Base-by-base conservation (phyloP, 1,140 invertebrate genomes). In the Chironomus tepperi region DNA sequence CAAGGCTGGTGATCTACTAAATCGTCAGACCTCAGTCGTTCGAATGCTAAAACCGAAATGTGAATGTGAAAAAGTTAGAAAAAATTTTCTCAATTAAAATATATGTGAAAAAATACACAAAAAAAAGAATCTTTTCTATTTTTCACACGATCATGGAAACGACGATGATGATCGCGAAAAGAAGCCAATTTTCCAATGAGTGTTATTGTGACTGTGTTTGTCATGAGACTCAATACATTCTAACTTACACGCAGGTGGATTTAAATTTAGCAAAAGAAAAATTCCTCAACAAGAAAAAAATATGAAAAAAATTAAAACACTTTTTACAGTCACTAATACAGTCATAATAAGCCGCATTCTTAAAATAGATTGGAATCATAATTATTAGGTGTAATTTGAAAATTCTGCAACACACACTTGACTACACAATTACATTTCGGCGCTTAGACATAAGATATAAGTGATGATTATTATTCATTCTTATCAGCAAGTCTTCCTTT, bases 21-120 rank as follows among this genome's bases (percentile, higher is more conserved):
- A 82, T 82, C 81, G 81, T 80, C 80, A 82, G 81, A 82, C 81
- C 80, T 79, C 81, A 79, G 80, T 82, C 81, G 81, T 82, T 82
- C 81, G 81, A 82, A 82, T 73, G 65, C 65, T 70, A 19, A 70
- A 70, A 70, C 65, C 65, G 65, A 70, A 70, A 70, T 70, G 65
- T 70, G 65, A 70, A 70, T 70, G 65, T 70, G 65, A 70, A 70
- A n/a, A 57, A 57, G 12, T 12, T n/a, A 57, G 12, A 57, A 57
- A 34, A 57, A 57, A 57, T 57, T 70, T 70, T 19, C 65, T 21
- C 65, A 70, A 70, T 70, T 19, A 70, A 70, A 70, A 57, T 57
- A 57, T 57, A 57, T n/a, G 5, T n/a, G 47, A 57, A 70, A 70
- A 21, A 70, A 18, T 18, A 21, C 47, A 57, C 47, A 57, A 57